Conservation (phyloP, 1,140 invertebrate species). For the Papilio aristodemus region DNA sequence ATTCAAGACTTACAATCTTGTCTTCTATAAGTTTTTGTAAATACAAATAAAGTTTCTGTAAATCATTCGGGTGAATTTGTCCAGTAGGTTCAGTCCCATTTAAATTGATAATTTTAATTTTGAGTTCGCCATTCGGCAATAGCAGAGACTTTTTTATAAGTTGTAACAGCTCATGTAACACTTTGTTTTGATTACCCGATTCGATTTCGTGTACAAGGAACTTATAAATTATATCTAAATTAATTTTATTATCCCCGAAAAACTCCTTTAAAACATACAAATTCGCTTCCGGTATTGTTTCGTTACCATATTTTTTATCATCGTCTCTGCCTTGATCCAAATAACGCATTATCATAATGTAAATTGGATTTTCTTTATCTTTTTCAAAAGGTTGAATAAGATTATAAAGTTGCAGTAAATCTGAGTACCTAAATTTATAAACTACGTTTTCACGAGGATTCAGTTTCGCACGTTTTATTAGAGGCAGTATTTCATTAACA, state of each 20-base stretch:
- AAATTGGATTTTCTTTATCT: not conserved
- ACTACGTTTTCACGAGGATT: not conserved
- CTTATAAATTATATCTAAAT: not conserved
- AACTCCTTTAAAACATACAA: not conserved
- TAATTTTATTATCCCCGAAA: not conserved
- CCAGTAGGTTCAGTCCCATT: not conserved
- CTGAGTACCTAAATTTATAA: not conserved
- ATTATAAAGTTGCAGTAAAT: not conserved
- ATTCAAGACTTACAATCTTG: not conserved
- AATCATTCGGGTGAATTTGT: not conserved
- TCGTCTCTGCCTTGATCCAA: not conserved
- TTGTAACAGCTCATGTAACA: not conserved
- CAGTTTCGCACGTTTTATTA: not conserved
- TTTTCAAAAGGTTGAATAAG: not conserved
- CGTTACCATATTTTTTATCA: not conserved
- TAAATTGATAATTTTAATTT: not conserved
- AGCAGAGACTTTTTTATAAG: not conserved
- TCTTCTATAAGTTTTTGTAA: not conserved
- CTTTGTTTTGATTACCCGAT: not conserved
- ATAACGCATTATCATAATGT: not conserved
- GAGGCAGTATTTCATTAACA: not conserved
- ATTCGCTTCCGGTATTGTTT: not conserved
- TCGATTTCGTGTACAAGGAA: not conserved
- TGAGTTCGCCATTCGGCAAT: not conserved
- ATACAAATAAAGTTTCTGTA: conserved; percentile 17